These are phyloP conservation scores for Aricia artaxerxes DNA, from an alignment of 2,888 invertebrate species.

Conservation along the genomic window DNA sequence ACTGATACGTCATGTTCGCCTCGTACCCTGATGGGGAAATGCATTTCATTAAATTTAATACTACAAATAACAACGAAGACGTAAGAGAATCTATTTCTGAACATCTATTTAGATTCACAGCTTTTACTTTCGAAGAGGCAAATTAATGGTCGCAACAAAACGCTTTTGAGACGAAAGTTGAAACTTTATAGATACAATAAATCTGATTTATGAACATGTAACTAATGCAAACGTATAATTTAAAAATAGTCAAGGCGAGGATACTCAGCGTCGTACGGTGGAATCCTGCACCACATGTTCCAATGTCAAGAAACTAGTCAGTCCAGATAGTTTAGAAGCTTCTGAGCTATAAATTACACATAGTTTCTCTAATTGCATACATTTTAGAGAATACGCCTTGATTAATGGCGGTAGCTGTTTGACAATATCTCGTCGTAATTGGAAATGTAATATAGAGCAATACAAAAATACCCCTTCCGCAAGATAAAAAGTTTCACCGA, in stretches of 20 bases:
- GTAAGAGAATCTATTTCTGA: background rate
- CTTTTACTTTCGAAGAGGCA: constrained; percentile 14
- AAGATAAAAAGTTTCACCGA: background rate
- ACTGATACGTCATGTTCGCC: background rate
- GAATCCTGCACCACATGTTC: constrained; percentile 40
- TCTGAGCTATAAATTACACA: constrained; percentile 18
- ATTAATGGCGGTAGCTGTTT: background rate
- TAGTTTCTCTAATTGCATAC: constrained; percentile 28
- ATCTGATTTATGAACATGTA: background rate
- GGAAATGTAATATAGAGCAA: background rate
- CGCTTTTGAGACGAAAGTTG: constrained; percentile 2
- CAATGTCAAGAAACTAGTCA: constrained; percentile 41
- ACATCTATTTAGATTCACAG: background rate
- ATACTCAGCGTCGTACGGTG: constrained; percentile 36
- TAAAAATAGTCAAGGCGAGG: constrained; percentile 28
- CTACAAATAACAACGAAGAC: background rate
- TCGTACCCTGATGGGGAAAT: background rate
- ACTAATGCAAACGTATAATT: constrained; percentile 10
- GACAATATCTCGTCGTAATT: background rate
- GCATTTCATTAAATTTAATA: background rate
- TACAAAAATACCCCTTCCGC: background rate
- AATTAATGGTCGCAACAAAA: constrained; percentile 9
- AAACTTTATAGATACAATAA: background rate
- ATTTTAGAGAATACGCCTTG: background rate
- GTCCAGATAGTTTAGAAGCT: constrained; percentile 36